phyloP scores from a whole-genome alignment of 2,113 vertebrate species.

The Gracilinanus agilis region DNA sequence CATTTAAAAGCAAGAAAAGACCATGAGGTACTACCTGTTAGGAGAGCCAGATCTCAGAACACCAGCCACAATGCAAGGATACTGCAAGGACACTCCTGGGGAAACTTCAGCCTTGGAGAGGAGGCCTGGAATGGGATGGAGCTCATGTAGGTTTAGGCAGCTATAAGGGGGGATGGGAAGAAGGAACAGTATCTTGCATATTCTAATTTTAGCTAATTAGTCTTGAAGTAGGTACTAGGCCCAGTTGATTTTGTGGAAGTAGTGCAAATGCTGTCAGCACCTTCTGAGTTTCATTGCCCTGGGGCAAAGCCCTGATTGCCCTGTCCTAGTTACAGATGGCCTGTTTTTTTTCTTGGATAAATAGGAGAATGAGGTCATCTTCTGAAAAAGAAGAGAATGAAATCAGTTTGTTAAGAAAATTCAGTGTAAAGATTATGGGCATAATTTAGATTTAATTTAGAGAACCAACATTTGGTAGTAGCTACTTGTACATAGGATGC shows the following conservation, averaged over 20 bases:
- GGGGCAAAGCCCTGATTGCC: background rate
- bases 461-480: background rate
- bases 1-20: background rate
- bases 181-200: background rate
- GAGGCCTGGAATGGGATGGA: background rate
- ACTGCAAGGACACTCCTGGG: background rate
- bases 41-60: background rate
- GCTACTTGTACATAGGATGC: background rate
- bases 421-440: background rate
- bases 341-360: background rate
- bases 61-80: background rate
- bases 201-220: background rate
- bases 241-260: background rate
- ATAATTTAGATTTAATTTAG: background rate
- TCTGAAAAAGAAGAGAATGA: background rate
- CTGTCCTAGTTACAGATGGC: background rate
- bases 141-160: background rate
- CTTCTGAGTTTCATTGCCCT: constrained; percentile 4
- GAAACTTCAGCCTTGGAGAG: background rate
- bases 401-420: background rate
- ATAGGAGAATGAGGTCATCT: background rate
- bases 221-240: background rate
- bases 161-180: background rate
- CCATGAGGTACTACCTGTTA: background rate
- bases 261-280: background rate